Conservation (phyloP, 2,888 invertebrate species). For the Achlya flavicornis region DNA sequence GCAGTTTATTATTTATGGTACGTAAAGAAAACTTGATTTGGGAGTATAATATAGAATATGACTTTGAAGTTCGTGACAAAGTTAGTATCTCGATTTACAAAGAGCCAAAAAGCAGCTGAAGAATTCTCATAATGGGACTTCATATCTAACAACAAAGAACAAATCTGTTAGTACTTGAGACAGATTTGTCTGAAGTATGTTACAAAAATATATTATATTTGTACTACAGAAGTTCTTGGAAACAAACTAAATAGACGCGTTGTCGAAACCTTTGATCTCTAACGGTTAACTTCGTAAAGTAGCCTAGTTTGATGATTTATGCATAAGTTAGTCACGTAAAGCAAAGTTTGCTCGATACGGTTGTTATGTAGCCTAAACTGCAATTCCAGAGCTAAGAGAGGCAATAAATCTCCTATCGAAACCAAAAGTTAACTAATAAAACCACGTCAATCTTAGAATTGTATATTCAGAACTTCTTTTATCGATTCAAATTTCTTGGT, state of each 20-base stretch:
- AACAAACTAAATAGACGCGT: constrained; percentile 11
- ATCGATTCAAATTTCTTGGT: constrained; percentile 6
- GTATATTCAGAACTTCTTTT: background rate
- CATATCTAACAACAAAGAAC: background rate
- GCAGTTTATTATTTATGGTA: background rate
- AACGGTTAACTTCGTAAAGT: constrained; percentile 29
- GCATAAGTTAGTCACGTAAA: constrained; percentile 24
- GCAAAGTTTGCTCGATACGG: constrained; percentile 30
- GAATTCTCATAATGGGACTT: background rate
- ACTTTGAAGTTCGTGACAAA: too few relatives aligned
- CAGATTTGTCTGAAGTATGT: background rate
- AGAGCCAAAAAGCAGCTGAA: background rate
- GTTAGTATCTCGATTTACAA: background rate
- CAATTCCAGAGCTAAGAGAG: constrained; percentile 16
- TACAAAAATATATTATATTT: background rate
- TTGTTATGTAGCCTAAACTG: constrained; percentile 25
- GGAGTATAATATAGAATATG: too few relatives aligned
- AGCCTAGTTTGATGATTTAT: constrained; percentile 34
- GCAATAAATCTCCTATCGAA: constrained; percentile 13
- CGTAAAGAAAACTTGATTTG: background rate
- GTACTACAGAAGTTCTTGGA: background rate
- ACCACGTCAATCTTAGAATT: constrained; percentile 2
- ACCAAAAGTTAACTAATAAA: constrained; percentile 6
- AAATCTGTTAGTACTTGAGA: background rate
- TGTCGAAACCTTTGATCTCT: constrained; percentile 25